Percentiles rank a stretch among this genome's conserved stretches.
Evolutionary conservation across 2,797 vertebrate genomes (phyloP).

Genomic region (Sardinella longiceps): DNA sequence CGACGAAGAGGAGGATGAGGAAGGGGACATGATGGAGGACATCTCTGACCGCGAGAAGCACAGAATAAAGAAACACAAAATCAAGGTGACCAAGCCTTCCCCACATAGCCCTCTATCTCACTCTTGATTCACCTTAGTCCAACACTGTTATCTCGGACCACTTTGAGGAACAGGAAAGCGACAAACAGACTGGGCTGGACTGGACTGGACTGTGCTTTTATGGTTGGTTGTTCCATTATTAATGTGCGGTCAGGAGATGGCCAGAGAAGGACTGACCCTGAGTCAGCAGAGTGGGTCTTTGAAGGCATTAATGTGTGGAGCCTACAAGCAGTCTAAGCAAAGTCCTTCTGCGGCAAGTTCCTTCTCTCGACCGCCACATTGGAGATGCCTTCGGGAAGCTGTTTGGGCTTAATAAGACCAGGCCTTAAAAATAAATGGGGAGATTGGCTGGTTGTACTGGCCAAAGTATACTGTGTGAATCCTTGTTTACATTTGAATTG

Average conservation of each 20-base stretch:
- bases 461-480: too few species aligned
- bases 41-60: slow-evolving; percentile 86
- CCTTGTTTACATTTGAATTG: too few species aligned
- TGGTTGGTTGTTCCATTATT: not conserved
- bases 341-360: too few species aligned
- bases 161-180: not conserved
- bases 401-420: too few species aligned
- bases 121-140: not conserved
- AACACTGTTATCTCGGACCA: not conserved
- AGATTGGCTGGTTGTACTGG: too few species aligned
- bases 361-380: too few species aligned
- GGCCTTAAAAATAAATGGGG: too few species aligned
- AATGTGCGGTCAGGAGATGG: slow-evolving; percentile 6
- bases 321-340: not conserved
- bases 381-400: too few species aligned
- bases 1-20: slow-evolving; percentile 91
- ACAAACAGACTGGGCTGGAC: not conserved
- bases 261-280: not conserved
- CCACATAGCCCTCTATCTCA: too few species aligned
- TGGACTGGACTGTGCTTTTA: not conserved
- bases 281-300: not conserved
- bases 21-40: slow-evolving; percentile 94
- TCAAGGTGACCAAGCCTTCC: slow-evolving; percentile 62
- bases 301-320: not conserved
- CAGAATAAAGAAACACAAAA: slow-evolving; percentile 92